phyloP scores from a whole-genome alignment of 2,797 vertebrate species.

The Leptodactylus fallax region DNA sequence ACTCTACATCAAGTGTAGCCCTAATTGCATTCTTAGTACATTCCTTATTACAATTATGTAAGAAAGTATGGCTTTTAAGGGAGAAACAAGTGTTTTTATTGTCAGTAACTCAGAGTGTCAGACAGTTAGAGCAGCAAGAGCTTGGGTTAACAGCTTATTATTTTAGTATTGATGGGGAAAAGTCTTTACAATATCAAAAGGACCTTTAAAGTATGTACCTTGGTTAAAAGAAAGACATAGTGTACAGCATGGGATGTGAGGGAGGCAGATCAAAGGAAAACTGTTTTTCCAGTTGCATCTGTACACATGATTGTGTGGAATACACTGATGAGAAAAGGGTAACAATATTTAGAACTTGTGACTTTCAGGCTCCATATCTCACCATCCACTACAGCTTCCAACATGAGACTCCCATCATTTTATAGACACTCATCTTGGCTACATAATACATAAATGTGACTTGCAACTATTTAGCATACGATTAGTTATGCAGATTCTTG shows the following conservation, averaged over 20 bases:
- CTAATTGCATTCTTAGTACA: conserved; percentile 56
- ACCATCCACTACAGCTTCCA: too few species aligned
- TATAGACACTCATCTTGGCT: too few species aligned
- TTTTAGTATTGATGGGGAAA: conserved; percentile 36
- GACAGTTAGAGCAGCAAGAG: conserved; percentile 50
- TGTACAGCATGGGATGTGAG: not conserved
- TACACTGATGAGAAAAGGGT: too few species aligned
- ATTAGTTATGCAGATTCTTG: too few species aligned
- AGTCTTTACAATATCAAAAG: conserved; percentile 51
- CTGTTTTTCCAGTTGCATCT: not conserved
- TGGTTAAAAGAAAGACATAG: not conserved
- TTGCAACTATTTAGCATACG: too few species aligned
- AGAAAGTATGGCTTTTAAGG: conserved; percentile 51
- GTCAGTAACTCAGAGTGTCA: conserved; percentile 50
- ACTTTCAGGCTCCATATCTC: too few species aligned
- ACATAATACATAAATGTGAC: too few species aligned
- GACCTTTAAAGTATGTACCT: conserved; percentile 25
- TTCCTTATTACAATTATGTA: conserved; percentile 54
- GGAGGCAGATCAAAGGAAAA: not conserved
- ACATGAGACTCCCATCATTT: too few species aligned
- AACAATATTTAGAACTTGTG: too few species aligned
- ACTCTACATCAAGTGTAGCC: conserved; percentile 16
- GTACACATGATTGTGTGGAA: not conserved
- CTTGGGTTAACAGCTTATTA: conserved; percentile 42
- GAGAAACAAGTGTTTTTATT: conserved; percentile 52